Evolutionary conservation across 2,888 invertebrate species (phyloP).

Genomic region (Apodemia zela): DNA sequence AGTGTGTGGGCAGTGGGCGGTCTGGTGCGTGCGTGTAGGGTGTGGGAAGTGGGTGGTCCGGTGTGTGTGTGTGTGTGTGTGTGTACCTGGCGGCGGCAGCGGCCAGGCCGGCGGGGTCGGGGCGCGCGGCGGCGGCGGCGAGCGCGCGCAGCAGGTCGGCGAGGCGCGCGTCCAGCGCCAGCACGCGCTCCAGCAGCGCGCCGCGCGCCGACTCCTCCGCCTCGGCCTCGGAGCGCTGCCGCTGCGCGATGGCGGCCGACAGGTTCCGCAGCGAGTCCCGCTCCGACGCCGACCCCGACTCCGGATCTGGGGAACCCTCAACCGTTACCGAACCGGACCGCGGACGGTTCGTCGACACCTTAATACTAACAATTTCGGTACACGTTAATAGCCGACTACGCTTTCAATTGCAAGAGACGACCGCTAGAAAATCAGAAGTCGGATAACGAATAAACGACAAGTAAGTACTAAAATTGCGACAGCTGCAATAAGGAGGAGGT

Average conservation of each 20-base stretch:
- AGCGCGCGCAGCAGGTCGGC: slow-evolving; percentile 87
- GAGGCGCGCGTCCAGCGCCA: slow-evolving; percentile 82
- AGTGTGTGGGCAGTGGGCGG: too few species aligned
- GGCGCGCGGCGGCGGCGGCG: slow-evolving; percentile 84
- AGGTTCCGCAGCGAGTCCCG: slow-evolving; percentile 88
- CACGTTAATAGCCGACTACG: too few species aligned
- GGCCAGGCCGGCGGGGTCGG: slow-evolving; percentile 46
- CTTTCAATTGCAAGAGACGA: too few species aligned
- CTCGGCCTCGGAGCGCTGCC: slow-evolving; percentile 84
- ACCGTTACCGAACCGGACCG: too few species aligned
- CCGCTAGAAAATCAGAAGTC: too few species aligned
- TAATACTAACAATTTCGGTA: too few species aligned
- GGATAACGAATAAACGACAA: too few species aligned
- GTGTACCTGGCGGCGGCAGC: slow-evolving; percentile 70
- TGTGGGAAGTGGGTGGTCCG: slow-evolving; percentile 24
- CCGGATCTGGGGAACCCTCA: slow-evolving; percentile 33
- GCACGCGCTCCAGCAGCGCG: slow-evolving; percentile 49
- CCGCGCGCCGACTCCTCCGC: slow-evolving; percentile 69
- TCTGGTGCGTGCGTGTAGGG: neutral
- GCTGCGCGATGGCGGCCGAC: slow-evolving; percentile 87
- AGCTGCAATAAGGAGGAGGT: too few species aligned
- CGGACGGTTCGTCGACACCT: too few species aligned
- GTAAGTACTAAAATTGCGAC: too few species aligned
- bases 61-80: slow-evolving; percentile 33
- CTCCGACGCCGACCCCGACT: slow-evolving; percentile 61